phyloP scores from a whole-genome alignment of 2,888 invertebrate species.

The Teinopalpus imperialis region DNA sequence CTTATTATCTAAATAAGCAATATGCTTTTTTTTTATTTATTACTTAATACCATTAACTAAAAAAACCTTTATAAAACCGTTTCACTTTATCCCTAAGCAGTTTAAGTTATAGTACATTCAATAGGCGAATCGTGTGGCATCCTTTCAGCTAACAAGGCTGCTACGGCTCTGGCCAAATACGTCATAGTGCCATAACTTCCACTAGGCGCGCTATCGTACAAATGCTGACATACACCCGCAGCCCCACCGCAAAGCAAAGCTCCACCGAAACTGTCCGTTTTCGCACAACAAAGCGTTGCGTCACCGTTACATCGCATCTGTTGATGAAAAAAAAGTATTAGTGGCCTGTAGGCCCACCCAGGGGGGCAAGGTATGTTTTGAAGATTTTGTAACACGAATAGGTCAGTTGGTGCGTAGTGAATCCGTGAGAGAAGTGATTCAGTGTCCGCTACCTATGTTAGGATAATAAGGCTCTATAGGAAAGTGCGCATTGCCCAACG shows the following conservation, averaged over 20 bases:
- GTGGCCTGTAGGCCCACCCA: too few species aligned
- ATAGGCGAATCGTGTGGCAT: conserved; percentile 89
- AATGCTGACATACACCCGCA: conserved; percentile 97
- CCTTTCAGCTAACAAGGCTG: conserved; percentile 85
- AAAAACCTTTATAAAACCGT: neutral
- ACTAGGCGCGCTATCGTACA: conserved; percentile 99
- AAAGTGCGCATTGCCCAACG: too few species aligned
- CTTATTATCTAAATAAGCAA: too few species aligned
- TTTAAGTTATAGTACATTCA: conserved; percentile 89
- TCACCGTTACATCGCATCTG: conserved; percentile 94
- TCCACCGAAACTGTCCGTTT: conserved; percentile 80
- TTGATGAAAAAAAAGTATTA: too few species aligned
- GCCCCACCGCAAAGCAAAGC: conserved; percentile 94
- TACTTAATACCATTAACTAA: too few species aligned
- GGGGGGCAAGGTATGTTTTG: too few species aligned
- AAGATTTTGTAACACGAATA: too few species aligned
- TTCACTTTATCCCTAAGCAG: neutral
- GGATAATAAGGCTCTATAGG: too few species aligned
- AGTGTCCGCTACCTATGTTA: too few species aligned
- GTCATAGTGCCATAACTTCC: conserved; percentile 99
- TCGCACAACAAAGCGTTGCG: conserved; percentile 96
- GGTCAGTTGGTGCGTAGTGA: too few species aligned
- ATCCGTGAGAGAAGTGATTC: too few species aligned
- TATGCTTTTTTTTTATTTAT: too few species aligned
- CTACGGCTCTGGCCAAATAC: conserved; percentile 93